Evolutionary conservation across 2,888 invertebrate species (phyloP).

Genomic region (Oscheius myriophilus): DNA sequence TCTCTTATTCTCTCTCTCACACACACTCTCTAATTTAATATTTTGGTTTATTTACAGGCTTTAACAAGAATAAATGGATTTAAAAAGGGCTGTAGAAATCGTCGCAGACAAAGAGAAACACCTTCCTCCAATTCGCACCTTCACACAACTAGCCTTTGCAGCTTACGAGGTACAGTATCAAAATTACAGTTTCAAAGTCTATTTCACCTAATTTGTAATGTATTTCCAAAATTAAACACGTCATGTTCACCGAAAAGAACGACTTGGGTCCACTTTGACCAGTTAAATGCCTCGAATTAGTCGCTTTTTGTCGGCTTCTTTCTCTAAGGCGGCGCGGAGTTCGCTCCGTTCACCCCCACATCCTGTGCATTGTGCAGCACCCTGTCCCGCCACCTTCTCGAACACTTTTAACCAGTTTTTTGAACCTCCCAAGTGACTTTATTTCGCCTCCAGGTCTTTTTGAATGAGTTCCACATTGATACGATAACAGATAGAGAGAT

Average conservation of each 20-base stretch:
- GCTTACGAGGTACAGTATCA: not conserved
- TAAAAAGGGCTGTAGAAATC: not conserved
- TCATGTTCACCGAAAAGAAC: not conserved
- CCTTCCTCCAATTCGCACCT: not conserved
- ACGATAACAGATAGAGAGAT: too few species aligned
- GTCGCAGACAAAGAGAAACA: not conserved
- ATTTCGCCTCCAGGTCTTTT: too few species aligned
- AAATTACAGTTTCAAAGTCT: not conserved
- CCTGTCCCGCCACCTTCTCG: too few species aligned
- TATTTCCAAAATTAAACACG: not conserved
- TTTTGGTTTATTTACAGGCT: not conserved
- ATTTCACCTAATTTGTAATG: not conserved
- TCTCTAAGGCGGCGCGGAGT: not conserved
- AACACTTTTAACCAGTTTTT: too few species aligned
- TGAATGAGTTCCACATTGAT: too few species aligned
- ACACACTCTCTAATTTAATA: not conserved
- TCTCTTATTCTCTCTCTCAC: not conserved
- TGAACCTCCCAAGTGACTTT: too few species aligned
- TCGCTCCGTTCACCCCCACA: constrained; percentile 25
- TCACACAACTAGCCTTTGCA: not conserved
- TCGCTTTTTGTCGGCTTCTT: not conserved
- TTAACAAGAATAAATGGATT: not conserved
- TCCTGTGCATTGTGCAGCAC: constrained; percentile 19
- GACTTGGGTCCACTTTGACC: too few species aligned
- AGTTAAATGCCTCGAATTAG: too few species aligned